Conservation (phyloP, 2,888 invertebrate genomes). For the Euzophera pinguis region DNA sequence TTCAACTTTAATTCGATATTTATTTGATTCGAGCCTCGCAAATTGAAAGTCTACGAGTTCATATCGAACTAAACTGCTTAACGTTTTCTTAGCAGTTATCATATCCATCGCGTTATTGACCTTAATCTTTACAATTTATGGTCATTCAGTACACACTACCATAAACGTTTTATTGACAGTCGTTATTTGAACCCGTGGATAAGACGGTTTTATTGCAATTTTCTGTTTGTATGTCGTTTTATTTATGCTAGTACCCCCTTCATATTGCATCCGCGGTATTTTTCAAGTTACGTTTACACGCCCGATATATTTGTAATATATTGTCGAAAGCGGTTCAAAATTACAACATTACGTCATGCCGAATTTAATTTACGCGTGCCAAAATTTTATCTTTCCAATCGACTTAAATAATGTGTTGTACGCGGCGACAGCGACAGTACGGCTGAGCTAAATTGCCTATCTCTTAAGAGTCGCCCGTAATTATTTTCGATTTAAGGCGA, state of each 20-base stretch:
- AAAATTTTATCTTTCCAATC: constrained; percentile 32
- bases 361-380: constrained; percentile 34
- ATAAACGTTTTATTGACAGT: constrained; percentile 71
- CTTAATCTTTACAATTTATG: constrained; percentile 74
- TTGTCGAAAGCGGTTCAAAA: constrained; percentile 29
- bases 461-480: constrained; percentile 21
- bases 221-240: constrained; percentile 36
- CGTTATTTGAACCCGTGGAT: constrained; percentile 60
- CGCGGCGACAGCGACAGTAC: background rate
- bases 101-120: constrained; percentile 71
- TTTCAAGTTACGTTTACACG: constrained; percentile 20
- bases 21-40: constrained; percentile 2
- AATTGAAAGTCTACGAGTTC: constrained; percentile 19
- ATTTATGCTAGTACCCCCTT: constrained; percentile 22
- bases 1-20: background rate
- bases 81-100: constrained; percentile 59
- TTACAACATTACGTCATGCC: constrained; percentile 33
- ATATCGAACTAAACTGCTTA: constrained; percentile 23
- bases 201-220: constrained; percentile 45
- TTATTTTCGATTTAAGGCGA: constrained; percentile 31
- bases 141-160: constrained; percentile 64
- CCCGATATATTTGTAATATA: constrained; percentile 25
- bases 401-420: constrained; percentile 30
- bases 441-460: constrained; percentile 17
- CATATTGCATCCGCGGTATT: constrained; percentile 20